Evolutionary conservation across 2,888 invertebrate genomes (phyloP).

Genomic region (Lepidonotus clava): DNA sequence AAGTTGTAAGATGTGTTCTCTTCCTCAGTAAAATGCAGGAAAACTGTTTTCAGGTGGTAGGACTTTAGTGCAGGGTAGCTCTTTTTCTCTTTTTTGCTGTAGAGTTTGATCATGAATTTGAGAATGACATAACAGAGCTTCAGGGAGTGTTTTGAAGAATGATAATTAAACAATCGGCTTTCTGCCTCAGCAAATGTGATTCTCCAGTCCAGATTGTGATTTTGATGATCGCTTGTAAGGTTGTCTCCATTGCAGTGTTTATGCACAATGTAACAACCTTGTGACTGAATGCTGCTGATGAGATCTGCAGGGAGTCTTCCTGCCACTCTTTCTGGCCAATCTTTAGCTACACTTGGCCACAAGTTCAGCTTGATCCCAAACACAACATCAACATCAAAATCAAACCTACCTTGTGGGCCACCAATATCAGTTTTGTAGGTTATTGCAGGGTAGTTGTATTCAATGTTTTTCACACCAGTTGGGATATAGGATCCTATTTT

Average conservation of each 20-base stretch:
- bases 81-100: background rate
- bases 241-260: background rate
- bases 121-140: conserved; percentile 14
- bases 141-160: background rate
- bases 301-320: background rate
- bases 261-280: conserved; percentile 15
- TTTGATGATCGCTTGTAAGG: background rate
- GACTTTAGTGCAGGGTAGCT: background rate
- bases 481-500: conserved; percentile 16
- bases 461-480: background rate
- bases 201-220: conserved; percentile 22
- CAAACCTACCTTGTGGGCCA: background rate
- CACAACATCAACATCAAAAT: conserved; percentile 30
- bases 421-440: background rate
- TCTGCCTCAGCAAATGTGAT: conserved; percentile 27
- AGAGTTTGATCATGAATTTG: background rate
- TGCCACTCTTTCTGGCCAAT: background rate
- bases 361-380: background rate
- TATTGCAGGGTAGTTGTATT: conserved; percentile 25
- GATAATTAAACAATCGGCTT: background rate
- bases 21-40: background rate
- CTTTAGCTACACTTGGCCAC: background rate
- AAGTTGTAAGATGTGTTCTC: background rate
- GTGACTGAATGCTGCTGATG: background rate
- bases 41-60: conserved; percentile 12